phyloP scores from a whole-genome alignment of 2,797 vertebrate genomes.

The Carcharodon carcharias region DNA sequence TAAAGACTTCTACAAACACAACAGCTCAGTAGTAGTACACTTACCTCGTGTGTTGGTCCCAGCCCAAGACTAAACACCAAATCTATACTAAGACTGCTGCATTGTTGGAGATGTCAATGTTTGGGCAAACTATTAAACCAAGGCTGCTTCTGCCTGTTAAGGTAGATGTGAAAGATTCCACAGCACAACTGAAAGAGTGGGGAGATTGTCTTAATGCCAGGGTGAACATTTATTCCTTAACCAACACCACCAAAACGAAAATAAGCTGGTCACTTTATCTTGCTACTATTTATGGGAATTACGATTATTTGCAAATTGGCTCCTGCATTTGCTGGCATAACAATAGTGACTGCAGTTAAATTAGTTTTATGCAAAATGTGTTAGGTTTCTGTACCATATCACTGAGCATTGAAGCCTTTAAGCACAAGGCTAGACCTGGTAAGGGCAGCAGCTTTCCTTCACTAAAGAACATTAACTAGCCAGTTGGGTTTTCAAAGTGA shows the following conservation, averaged over 20 bases:
- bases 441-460: neutral
- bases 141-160: neutral
- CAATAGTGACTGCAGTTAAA: neutral
- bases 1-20: neutral
- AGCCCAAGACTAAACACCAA: neutral
- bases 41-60: neutral
- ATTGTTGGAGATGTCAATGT: neutral
- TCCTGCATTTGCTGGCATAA: neutral
- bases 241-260: neutral
- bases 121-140: neutral
- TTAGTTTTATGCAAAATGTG: neutral
- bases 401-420: neutral
- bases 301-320: neutral
- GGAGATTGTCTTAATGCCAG: neutral
- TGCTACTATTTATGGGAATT: neutral
- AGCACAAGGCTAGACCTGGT: neutral
- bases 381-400: neutral
- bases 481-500: neutral
- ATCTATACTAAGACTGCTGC: neutral
- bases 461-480: neutral
- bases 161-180: neutral
- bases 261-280: neutral
- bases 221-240: neutral
- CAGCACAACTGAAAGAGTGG: neutral
- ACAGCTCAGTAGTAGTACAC: neutral